phyloP scores from a whole-genome alignment of 2,888 invertebrate species.

The Omphaloscelis lunosa region DNA sequence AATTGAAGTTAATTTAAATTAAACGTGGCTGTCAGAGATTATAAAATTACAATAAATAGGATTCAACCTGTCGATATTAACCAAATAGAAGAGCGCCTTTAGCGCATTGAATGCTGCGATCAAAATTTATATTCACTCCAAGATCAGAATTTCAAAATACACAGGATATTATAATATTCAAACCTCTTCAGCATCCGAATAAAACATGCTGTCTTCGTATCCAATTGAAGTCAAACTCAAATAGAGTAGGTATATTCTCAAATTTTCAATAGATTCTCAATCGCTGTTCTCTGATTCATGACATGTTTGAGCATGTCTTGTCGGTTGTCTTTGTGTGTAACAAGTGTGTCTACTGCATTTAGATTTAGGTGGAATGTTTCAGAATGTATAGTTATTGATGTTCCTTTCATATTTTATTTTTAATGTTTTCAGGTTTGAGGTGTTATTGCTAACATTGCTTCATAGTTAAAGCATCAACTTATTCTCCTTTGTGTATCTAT shows the following conservation, averaged over 20 bases:
- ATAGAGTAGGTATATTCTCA: slow-evolving; percentile 34
- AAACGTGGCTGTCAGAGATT: not conserved
- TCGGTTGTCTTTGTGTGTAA: slow-evolving; percentile 22
- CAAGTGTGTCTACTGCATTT: slow-evolving; percentile 1
- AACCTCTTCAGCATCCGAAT: slow-evolving; percentile 47
- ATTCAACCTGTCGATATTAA: slow-evolving; percentile 10
- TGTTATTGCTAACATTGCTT: not conserved
- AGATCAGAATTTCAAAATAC: slow-evolving; percentile 58
- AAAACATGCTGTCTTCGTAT: slow-evolving; percentile 58
- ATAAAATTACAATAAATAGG: not conserved
- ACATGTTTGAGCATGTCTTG: slow-evolving; percentile 39
- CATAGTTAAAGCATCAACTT: not conserved
- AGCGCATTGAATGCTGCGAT: slow-evolving; percentile 24
- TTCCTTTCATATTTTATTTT: not conserved
- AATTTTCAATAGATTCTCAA: slow-evolving; percentile 42
- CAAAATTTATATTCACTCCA: slow-evolving; percentile 47
- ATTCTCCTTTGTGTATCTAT: not conserved
- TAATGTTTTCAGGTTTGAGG: not conserved
- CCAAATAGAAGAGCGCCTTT: slow-evolving; percentile 1
- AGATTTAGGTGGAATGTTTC: not conserved
- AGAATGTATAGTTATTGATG: not conserved
- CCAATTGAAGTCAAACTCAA: slow-evolving; percentile 56
- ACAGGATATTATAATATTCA: slow-evolving; percentile 56
- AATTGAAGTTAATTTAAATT: not conserved
- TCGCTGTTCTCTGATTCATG: slow-evolving; percentile 43